Base-by-base conservation (phyloP, 2,888 invertebrate species). In the Mellilla xanthometata region DNA sequence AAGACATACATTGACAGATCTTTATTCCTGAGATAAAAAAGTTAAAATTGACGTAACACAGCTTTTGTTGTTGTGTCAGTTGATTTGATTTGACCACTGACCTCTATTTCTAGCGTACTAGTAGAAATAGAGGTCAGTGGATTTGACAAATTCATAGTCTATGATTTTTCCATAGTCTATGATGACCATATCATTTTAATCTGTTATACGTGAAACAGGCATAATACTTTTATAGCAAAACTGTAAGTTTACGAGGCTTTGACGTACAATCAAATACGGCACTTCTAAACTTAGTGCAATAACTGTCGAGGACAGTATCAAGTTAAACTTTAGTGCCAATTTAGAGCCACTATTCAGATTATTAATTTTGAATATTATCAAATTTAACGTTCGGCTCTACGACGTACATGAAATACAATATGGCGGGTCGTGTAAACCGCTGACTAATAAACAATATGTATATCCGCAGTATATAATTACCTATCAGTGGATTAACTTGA, bases 381-480 rank as follows among this genome's bases (percentile, higher is more conserved):
- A 63, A 67, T 68, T 68, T 67, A 66, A 68, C 68, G 65, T 52
- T 62, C 47, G 52, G 59, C 52, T 62, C 55, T 65, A 62, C 59
- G 58, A 69, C 63, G 65, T 66, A 66, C 59, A 68, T 73, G 65
- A 71, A 73, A 75, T 74, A 70, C 73, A 69, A 67, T 72, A 75
- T 66, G 63, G 64, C 60, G 68, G 68, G 72, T 67, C 63, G 68
- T 68, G 62, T 70, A 68, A 75, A 74, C 73, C 68, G 60, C 67
- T 59, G 44, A 52, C 61, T 68, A 69, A 76, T 76, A 80, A 77
- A 79, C 76, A 75, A 75, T 74, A 76, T n/a, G n/a, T n/a, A n/a
- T 46, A 33, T 36, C 10, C 10, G 12, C 41, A n/a, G n/a, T 12
- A 32, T 12, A 38, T 41, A 41, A 26, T 24, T 3, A 38, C 22